Conservation (phyloP, 2,888 invertebrate genomes). For the Microplitis manilae region DNA sequence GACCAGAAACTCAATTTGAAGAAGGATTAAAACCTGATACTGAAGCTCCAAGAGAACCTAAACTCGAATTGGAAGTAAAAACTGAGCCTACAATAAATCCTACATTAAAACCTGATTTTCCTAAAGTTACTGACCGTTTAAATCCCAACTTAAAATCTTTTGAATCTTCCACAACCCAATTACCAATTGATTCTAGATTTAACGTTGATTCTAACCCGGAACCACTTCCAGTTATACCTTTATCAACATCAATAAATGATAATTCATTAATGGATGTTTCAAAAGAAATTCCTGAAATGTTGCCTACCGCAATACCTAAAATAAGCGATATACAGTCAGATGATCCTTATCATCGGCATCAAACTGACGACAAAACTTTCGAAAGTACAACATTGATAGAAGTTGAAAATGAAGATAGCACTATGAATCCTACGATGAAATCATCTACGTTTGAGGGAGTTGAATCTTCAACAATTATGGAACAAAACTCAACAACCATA, state of each 20-base stretch:
- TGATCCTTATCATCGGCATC: background rate
- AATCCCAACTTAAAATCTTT: no score
- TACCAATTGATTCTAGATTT: no score
- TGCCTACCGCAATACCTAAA: constrained; percentile 48
- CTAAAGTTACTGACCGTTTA: background rate
- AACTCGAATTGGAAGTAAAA: background rate
- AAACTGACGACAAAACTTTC: background rate
- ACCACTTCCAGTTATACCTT: constrained; percentile 55
- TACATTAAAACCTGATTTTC: background rate
- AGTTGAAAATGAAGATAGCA: constrained; percentile 29
- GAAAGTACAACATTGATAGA: background rate
- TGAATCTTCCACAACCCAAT: no score
- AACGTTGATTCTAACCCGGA: constrained; percentile 33
- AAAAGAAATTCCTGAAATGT: constrained; percentile 24
- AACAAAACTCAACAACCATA: constrained; percentile 35
- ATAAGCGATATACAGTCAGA: constrained; percentile 31
- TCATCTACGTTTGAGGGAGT: background rate
- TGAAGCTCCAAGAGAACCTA: constrained; percentile 40
- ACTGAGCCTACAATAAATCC: background rate
- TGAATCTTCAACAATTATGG: constrained; percentile 16
- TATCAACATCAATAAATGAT: constrained; percentile 49
- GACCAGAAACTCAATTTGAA: background rate
- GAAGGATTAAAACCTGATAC: constrained; percentile 27
- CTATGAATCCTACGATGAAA: constrained; percentile 5
- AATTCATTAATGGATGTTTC: constrained; percentile 9